These are phyloP conservation scores for Macrotrachela quadricornifera DNA, from an alignment of 1,140 invertebrate genomes.

Conservation along the genomic window DNA sequence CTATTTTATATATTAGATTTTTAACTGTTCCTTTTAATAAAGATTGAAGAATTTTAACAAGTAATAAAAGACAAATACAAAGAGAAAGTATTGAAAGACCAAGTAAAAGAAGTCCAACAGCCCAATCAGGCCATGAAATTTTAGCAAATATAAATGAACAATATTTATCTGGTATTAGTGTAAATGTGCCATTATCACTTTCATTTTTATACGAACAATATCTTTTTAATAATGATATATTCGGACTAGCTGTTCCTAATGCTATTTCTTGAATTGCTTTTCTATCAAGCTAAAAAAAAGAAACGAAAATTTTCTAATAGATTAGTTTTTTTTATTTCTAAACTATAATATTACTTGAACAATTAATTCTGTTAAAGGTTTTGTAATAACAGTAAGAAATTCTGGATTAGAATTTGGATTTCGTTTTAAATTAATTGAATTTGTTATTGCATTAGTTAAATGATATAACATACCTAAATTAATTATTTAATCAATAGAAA, in stretches of 20 bases:
- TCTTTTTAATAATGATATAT: too few relatives aligned
- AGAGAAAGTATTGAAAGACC: constrained; percentile 34
- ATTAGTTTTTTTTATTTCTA: neutral
- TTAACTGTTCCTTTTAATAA: constrained; percentile 34
- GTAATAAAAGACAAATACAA: constrained; percentile 34
- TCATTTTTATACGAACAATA: neutral
- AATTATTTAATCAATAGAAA: too few relatives aligned
- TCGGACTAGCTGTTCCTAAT: too few relatives aligned
- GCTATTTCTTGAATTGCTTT: too few relatives aligned
- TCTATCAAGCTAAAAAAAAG: neutral
- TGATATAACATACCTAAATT: too few relatives aligned
- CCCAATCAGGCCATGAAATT: constrained; percentile 23
- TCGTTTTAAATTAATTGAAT: constrained; percentile 13
- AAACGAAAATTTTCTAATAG: neutral
- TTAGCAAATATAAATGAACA: constrained; percentile 4
- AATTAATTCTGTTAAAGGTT: constrained; percentile 33
- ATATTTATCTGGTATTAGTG: neutral
- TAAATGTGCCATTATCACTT: neutral
- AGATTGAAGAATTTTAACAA: constrained; percentile 38
- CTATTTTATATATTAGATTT: constrained; percentile 30
- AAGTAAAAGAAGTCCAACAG: constrained; percentile 33
- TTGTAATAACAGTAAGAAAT: constrained; percentile 32
- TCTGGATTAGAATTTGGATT: constrained; percentile 15
- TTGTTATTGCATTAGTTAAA: neutral
- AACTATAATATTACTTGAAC: constrained; percentile 21